Evolutionary conservation across 1,140 invertebrate genomes (phyloP), one percentile per base, ranked within the genome.

Genomic region (Teleopsis dalmanni): DNA sequence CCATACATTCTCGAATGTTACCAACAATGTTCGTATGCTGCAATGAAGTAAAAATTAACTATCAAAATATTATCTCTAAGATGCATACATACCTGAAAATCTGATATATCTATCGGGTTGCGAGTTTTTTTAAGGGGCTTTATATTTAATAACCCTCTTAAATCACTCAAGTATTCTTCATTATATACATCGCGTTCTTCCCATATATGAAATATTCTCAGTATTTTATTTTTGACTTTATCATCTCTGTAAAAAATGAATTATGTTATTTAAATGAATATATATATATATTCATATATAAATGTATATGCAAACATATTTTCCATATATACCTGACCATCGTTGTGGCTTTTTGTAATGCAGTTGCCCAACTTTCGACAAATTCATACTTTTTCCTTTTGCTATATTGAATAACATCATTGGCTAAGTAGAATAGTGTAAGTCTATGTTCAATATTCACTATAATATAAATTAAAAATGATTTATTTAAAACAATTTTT

Each of bases 401-500:
- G 50, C 90, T 92, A 62, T 94, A 93, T 65, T 96, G 93, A 59
- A 95, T 90, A 19, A 96, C 91, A 81, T 96, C 93, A 74, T 96
- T 96, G 18, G 91, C 91, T 59, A 96, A 74, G 72, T 96, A 95
- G 72, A 95, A 95, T n/a, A 96, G 71, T 2, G 86, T 84, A 33
- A 96, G 71, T 27, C 89, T 77, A 63, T 94, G 89, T 54, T 91
- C 87, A 10, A 87, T 80, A 72, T 85, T 85, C 21, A 85, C 87
- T 87, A 65, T 38, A 77, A 73, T 59, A 37, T 51, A 51, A 62
- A 47, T 52, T 55, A 27, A 21, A 31, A 43, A n/a, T 18, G 18
- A 27, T 19, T 3, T 6, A 10, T 22, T n/a, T 42, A 19, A 22
- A 9, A 21, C 1, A 14, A 22, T 44, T 33, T 4, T 44, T 14